Evolutionary conservation across 2,113 vertebrate genomes (phyloP), one percentile per base, ranked within the genome.

Genomic region (Phrynosoma platyrhinos): DNA sequence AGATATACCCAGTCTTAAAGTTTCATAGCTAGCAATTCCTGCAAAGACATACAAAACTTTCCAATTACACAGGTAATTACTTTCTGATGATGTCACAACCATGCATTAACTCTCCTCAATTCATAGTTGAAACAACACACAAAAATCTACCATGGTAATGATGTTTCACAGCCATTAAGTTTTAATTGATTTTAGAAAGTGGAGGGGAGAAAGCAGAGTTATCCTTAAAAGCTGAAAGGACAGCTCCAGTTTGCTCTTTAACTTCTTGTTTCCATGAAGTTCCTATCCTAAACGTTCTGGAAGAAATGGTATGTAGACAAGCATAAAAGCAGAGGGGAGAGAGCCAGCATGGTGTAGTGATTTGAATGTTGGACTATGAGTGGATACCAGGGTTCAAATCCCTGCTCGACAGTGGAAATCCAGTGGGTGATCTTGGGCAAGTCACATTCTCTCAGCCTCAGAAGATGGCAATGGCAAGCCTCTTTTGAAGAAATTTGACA

Each of bases 111-210:
- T 85, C 42, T 85, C 55, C 14, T 5, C 47, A 77, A 83, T 66
- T 72, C 64, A 86, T 71, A 88, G 79, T 68, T 88, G 87, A 82
- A 77, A 83, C 80, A 64, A 78, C 80, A 80, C 36, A 82, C 85
- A 83, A 82, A 90, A 79, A 83, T 87, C 69, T 30, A 71, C 36
- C 40, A 90, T 53, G 52, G 58, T 87, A 71, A 87, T 83, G 64
- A 87, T 79, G 64, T 86, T 90, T 79, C 79, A 83, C 64, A 12
- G 91, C 69, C 62, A 77, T 74, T 79, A 82, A 66, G 81, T 90
- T 84, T 87, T 87, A 90, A 86, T 83, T 64, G 84, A 90, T 79
- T 82, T 77, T 86, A 82, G n/a, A 86, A 77, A 79, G 36, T 14
- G 20, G 62, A 5, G 62, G 32, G 14, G 30, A 36, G 25, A 40